Evolutionary conservation across 1,140 invertebrate genomes (phyloP).

Genomic region (Drosophila ficusphila): DNA sequence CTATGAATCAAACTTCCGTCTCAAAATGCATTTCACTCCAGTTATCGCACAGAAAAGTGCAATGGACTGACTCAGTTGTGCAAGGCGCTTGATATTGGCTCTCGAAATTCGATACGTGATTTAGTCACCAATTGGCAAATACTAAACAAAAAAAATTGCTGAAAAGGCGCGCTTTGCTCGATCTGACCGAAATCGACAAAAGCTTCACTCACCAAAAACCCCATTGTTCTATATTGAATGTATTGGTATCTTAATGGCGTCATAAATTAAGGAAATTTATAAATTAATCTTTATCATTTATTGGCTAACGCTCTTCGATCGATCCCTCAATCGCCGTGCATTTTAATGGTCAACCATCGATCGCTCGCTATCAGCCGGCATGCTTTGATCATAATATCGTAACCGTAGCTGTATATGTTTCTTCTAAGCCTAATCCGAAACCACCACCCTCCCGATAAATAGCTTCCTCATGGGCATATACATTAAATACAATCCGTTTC

Average conservation of each 20-base stretch:
- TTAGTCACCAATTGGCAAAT: constrained; percentile 34
- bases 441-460: constrained; percentile 14
- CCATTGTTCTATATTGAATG: constrained; percentile 47
- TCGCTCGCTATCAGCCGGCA: constrained; percentile 62
- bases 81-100: constrained; percentile 35
- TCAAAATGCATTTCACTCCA: constrained; percentile 27
- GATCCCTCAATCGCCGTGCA: constrained; percentile 29
- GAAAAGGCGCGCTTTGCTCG: constrained; percentile 24
- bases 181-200: constrained; percentile 30
- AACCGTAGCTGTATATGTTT: constrained; percentile 36
- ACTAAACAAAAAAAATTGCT: constrained; percentile 1
- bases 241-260: constrained; percentile 33
- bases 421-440: constrained; percentile 15
- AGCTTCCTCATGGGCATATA: constrained; percentile 39
- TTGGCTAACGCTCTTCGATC: constrained; percentile 32
- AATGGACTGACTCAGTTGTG: constrained; percentile 19
- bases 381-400: constrained; percentile 56
- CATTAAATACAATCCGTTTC: constrained; percentile 24
- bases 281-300: constrained; percentile 11
- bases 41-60: constrained; percentile 6
- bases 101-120: constrained; percentile 20
- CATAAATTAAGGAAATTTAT: background rate
- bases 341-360: constrained; percentile 29
- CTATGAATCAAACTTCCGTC: constrained; percentile 45
- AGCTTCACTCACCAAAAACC: constrained; percentile 44